phyloP scores from a whole-genome alignment of 2,797 vertebrate species.

The Hyperoplus immaculatus region DNA sequence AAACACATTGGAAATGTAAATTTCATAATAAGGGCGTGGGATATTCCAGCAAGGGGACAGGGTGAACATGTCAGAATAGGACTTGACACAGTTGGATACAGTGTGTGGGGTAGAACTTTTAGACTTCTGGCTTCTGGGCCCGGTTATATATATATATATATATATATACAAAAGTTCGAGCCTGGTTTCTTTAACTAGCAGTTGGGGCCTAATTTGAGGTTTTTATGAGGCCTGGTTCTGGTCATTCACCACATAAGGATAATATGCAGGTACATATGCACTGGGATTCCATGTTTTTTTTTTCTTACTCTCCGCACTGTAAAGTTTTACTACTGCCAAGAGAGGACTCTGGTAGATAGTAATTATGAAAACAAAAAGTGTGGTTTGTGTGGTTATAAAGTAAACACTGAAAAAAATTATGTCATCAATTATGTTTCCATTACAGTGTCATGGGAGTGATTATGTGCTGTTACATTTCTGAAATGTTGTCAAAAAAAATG shows the following conservation, averaged over 20 bases:
- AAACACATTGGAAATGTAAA: constrained; percentile 59
- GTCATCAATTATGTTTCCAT: background rate
- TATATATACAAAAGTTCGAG: constrained; percentile 20
- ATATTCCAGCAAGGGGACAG: constrained; percentile 48
- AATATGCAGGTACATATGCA: background rate
- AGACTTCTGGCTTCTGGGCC: constrained; percentile 27
- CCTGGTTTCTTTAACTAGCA: constrained; percentile 71
- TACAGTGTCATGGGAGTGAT: background rate
- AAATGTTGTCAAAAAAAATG: background rate
- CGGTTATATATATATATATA: constrained; percentile 18
- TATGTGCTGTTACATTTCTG: background rate
- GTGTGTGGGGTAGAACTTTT: constrained; percentile 38
- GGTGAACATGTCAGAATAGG: constrained; percentile 50
- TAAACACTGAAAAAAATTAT: background rate
- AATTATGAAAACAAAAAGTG: background rate
- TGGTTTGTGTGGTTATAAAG: too few relatives aligned
- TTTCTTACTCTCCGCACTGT: background rate
- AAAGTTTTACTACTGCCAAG: background rate
- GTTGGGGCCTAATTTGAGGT: constrained; percentile 32
- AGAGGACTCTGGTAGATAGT: background rate
- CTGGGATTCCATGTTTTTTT: background rate
- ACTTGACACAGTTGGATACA: constrained; percentile 59
- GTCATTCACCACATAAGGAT: background rate
- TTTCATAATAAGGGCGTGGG: constrained; percentile 61
- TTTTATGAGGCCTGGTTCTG: constrained; percentile 44